A percentile compares a stretch with the other conserved stretches of the same genome.
Evolutionary conservation across 2,797 vertebrate species (phyloP).

Genomic region (Astyanax mexicanus): DNA sequence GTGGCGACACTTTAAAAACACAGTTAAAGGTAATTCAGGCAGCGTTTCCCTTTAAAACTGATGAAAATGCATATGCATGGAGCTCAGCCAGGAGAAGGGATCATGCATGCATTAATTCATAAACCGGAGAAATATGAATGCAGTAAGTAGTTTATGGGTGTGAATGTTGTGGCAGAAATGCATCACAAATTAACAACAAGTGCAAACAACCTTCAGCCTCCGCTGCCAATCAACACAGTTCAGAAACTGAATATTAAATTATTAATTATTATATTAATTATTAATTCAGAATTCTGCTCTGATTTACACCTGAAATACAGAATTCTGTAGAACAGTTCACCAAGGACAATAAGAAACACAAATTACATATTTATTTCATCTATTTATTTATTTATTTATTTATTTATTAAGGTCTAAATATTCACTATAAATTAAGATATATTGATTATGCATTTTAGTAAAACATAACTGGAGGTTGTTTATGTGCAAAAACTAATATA

Average conservation of each 20-base stretch:
- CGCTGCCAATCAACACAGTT: not conserved
- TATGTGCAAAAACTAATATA: no score
- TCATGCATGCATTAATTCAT: not conserved
- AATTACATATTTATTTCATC: no score
- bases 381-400: no score
- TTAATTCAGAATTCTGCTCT: not conserved
- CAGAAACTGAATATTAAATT: not conserved
- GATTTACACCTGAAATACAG: not conserved
- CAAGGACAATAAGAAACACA: no score
- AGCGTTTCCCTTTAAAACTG: not conserved
- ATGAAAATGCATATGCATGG: not conserved
- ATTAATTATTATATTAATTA: no score
- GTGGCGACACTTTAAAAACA: not conserved
- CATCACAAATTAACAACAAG: not conserved
- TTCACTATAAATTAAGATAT: no score
- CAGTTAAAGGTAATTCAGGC: not conserved
- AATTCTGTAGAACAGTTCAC: not conserved
- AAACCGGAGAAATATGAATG: constrained; percentile 4
- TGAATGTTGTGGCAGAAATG: no score
- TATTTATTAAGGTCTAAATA: no score
- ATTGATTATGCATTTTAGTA: no score
- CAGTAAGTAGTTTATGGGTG: not conserved
- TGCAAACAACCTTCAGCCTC: not conserved
- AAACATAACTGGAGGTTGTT: no score
- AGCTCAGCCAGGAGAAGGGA: not conserved